Evolutionary conservation across 2,113 vertebrate genomes (phyloP).

Genomic region (Stomatorhinus ivindoensis): DNA sequence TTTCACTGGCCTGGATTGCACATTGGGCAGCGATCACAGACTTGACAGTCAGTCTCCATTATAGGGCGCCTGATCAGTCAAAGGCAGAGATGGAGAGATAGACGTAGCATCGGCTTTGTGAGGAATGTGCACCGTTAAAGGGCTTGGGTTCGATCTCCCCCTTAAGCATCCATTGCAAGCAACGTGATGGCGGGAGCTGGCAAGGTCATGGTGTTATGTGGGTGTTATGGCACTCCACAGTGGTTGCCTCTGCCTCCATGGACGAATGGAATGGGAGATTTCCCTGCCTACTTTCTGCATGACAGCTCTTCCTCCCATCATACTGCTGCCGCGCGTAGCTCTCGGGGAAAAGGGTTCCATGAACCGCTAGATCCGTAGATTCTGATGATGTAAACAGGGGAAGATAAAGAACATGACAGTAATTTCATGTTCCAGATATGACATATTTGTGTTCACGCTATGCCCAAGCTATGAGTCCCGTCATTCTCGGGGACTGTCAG

Average conservation of each 20-base stretch:
- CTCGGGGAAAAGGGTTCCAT: neutral
- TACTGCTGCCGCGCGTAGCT: neutral
- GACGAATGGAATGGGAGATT: neutral
- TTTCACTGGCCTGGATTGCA: neutral
- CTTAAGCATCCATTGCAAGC: neutral
- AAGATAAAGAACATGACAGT: slow-evolving; percentile 33
- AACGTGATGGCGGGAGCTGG: neutral
- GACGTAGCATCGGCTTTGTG: neutral
- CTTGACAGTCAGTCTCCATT: neutral
- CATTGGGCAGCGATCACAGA: neutral
- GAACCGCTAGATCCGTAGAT: neutral
- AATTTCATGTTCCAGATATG: slow-evolving; percentile 43
- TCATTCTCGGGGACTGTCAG: slow-evolving; percentile 36
- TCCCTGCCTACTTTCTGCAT: neutral
- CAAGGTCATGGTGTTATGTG: neutral
- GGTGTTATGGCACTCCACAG: neutral
- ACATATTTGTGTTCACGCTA: slow-evolving; percentile 53
- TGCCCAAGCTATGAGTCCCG: slow-evolving; percentile 48
- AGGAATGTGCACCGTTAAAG: neutral
- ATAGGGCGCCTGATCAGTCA: neutral
- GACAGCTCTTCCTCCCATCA: neutral
- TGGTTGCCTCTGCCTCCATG: neutral
- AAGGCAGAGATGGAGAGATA: neutral
- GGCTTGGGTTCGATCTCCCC: neutral
- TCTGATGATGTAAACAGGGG: neutral